Evolutionary conservation across 35 echinoderm and acorn worm genomes (phyloP).

Genomic region (Apostichopus parvimensis): DNA sequence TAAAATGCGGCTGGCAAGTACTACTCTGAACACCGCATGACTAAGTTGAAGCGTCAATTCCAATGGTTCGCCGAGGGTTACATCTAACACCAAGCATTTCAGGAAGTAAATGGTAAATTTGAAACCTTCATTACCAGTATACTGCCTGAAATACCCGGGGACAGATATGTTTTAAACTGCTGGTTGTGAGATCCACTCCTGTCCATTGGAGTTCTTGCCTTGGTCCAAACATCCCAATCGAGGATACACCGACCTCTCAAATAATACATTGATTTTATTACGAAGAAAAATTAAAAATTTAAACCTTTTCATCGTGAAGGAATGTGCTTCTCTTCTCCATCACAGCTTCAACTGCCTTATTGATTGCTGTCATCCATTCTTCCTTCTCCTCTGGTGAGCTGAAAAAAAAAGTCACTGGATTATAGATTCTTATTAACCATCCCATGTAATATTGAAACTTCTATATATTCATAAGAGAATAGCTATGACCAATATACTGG

Average conservation of each 20-base stretch:
- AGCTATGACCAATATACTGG: too few relatives aligned
- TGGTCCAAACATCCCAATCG: too few relatives aligned
- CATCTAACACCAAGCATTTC: conserved; percentile 57
- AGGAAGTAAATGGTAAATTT: conserved; percentile 85
- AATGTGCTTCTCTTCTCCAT: conserved; percentile 81
- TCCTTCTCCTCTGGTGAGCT: conserved; percentile 79
- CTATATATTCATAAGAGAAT: too few relatives aligned
- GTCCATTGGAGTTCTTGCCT: neutral
- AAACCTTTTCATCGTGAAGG: neutral
- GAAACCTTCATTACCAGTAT: conserved; percentile 89
- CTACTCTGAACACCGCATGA: too few relatives aligned
- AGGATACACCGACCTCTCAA: too few relatives aligned
- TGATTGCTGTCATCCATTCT: conserved; percentile 68
- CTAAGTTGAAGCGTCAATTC: too few relatives aligned
- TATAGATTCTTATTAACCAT: too few relatives aligned
- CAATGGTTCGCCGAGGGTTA: too few relatives aligned
- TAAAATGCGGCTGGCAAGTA: too few relatives aligned
- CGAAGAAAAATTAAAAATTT: too few relatives aligned
- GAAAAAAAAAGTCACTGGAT: conserved; percentile 2
- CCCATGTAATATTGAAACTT: too few relatives aligned
- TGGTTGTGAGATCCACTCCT: neutral
- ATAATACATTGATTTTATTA: too few relatives aligned
- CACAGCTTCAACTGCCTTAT: conserved; percentile 63
- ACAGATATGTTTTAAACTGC: neutral
- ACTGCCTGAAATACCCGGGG: conserved; percentile 93